Evolutionary conservation across 2,113 vertebrate genomes (phyloP).

Genomic region (pig (Sus scrofa)): T2T-Sscrofa CM001155.3:8752501-8753000

Average conservation of each 20-base stretch:
- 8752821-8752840: neutral
- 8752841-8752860: too few relatives aligned
- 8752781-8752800: neutral
- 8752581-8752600: neutral
- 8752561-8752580: slow-evolving; percentile 37
- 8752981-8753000: too few relatives aligned
- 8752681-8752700: neutral
- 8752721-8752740: neutral
- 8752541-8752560: neutral
- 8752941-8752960: too few relatives aligned
- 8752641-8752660: neutral
- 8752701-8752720: too few relatives aligned
- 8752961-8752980: too few relatives aligned
- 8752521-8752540: neutral
- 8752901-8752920: too few relatives aligned
- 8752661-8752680: neutral
- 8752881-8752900: too few relatives aligned
- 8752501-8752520: neutral
- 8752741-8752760: neutral
- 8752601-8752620: neutral
- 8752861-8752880: too few relatives aligned
- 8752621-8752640: neutral
- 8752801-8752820: fast-evolving
- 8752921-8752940: too few relatives aligned
- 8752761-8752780: neutral